Percentiles rank a stretch among this genome's conserved stretches.
These are phyloP conservation scores for Lycodopsis pacificus DNA, from an alignment of 2,797 vertebrate species.

Conservation along the genomic window DNA sequence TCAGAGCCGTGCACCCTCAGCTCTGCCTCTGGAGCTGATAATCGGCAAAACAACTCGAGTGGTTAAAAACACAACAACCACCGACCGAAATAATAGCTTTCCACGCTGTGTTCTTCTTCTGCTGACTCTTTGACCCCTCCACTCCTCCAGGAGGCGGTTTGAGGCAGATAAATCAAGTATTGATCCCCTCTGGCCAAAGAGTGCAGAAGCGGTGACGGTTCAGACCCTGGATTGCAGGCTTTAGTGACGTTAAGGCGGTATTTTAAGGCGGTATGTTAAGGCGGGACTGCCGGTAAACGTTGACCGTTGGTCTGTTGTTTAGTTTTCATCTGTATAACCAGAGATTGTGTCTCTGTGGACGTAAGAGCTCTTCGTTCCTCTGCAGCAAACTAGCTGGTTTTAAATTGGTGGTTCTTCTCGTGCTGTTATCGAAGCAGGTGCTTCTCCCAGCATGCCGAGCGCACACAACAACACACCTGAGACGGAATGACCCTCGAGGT, in stretches of 20 bases:
- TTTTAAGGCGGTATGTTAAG: slow-evolving; percentile 14
- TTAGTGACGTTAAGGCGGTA: neutral
- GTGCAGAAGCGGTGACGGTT: neutral
- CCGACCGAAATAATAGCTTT: slow-evolving; percentile 2
- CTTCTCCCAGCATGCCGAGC: slow-evolving; percentile 6
- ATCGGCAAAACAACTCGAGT: slow-evolving; percentile 16
- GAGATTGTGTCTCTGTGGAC: neutral
- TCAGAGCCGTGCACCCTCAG: slow-evolving; percentile 12
- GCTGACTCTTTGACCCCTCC: slow-evolving; percentile 9
- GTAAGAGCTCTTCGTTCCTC: neutral
- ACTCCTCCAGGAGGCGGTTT: slow-evolving; percentile 20
- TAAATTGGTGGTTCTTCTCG: neutral
- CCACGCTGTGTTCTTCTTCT: neutral
- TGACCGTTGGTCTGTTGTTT: neutral
- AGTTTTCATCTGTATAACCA: neutral
- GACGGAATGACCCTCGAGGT: neutral
- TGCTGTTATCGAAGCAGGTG: too few species aligned
- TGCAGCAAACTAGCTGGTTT: neutral
- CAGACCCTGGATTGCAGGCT: slow-evolving; percentile 1
- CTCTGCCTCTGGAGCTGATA: slow-evolving; percentile 6
- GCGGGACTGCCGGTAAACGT: neutral
- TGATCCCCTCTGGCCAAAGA: slow-evolving; percentile 17
- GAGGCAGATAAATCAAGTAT: slow-evolving; percentile 35
- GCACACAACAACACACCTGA: neutral
- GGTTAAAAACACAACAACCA: neutral